Conservation (phyloP, 2,797 vertebrate genomes). For the Schizopygopsis malacanthus region DNA sequence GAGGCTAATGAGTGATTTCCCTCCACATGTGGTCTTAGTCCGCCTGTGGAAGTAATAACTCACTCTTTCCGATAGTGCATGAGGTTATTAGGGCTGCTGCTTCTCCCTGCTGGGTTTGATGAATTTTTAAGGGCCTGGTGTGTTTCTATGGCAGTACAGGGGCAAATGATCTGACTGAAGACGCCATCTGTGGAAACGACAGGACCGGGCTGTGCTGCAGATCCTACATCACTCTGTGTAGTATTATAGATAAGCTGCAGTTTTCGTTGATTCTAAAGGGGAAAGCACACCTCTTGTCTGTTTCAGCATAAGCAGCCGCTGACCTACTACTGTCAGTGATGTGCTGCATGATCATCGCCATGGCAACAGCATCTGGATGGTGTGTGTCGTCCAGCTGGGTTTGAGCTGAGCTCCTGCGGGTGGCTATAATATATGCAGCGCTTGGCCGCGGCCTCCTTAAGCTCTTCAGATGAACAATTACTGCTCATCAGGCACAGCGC, state of each 20-base stretch:
- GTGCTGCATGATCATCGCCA: slow-evolving; percentile 27
- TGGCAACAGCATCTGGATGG: slow-evolving; percentile 44
- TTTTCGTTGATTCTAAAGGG: slow-evolving; percentile 14
- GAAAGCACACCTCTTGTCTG: neutral
- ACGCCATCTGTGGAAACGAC: slow-evolving; percentile 37
- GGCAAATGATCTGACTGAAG: slow-evolving; percentile 30
- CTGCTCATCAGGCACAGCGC: slow-evolving; percentile 11
- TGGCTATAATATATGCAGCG: neutral
- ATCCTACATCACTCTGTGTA: slow-evolving; percentile 29
- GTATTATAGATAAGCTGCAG: slow-evolving; percentile 18
- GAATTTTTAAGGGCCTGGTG: slow-evolving; percentile 50
- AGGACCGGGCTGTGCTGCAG: slow-evolving; percentile 1
- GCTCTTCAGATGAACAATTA: slow-evolving; percentile 11
- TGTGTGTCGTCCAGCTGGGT: slow-evolving; percentile 43
- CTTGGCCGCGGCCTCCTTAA: neutral
- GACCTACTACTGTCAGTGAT: slow-evolving; percentile 51
- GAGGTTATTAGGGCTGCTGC: slow-evolving; percentile 22
- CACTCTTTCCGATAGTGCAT: slow-evolving; percentile 4
- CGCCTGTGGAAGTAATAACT: slow-evolving; percentile 22
- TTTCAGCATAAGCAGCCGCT: slow-evolving; percentile 7
- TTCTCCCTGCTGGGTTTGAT: slow-evolving; percentile 47
- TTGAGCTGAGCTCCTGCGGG: slow-evolving; percentile 22
- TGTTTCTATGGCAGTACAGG: slow-evolving; percentile 48
- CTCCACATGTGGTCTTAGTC: slow-evolving; percentile 28
- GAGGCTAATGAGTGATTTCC: slow-evolving; percentile 26